phyloP scores from a whole-genome alignment of 2,113 vertebrate genomes.

The Macroglossus sobrinus region DNA sequence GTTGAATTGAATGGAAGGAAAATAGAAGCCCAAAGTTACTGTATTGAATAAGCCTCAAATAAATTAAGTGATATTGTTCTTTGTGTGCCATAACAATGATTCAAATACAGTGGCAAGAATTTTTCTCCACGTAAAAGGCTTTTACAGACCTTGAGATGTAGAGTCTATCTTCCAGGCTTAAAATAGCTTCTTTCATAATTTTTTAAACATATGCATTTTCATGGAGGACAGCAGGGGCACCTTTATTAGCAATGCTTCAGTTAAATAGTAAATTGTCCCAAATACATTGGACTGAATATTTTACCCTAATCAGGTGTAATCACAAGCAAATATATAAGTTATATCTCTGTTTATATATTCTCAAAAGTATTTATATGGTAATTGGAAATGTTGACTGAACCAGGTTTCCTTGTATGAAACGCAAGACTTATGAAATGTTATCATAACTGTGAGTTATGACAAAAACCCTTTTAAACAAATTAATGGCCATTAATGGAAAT shows the following conservation, averaged over 20 bases:
- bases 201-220: constrained; percentile 24
- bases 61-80: constrained; percentile 19
- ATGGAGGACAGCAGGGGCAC: neutral
- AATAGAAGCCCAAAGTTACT: constrained; percentile 2
- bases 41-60: neutral
- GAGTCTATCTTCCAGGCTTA: constrained; percentile 15
- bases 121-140: constrained; percentile 28
- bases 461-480: constrained; percentile 44
- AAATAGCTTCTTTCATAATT: constrained; percentile 39
- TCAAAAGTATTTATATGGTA: constrained; percentile 35
- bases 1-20: constrained; percentile 25
- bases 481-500: constrained; percentile 18
- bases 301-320: neutral
- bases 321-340: constrained; percentile 7
- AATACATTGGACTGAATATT: constrained; percentile 5
- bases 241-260: constrained; percentile 2
- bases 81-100: neutral
- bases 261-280: constrained; percentile 32
- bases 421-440: constrained; percentile 12
- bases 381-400: constrained; percentile 31
- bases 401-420: constrained; percentile 27
- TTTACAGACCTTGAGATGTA: neutral
- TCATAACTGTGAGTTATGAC: constrained; percentile 8
- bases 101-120: constrained; percentile 34
- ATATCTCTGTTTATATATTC: constrained; percentile 18